Base-by-base conservation (phyloP, 1,140 invertebrate species). In the Tetramorium parvispinum region DNA sequence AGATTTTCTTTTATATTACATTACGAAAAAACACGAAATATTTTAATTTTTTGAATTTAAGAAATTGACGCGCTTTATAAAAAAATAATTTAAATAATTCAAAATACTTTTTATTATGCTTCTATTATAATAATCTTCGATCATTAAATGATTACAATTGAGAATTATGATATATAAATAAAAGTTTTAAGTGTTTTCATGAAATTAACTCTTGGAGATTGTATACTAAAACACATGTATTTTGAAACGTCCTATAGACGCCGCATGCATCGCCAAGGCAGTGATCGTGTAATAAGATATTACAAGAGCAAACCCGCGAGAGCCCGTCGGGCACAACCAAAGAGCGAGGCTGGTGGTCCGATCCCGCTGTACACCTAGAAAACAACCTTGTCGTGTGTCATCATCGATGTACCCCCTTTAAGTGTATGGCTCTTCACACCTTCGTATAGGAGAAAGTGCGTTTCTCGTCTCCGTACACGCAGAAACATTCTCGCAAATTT, bases 211-310 rank as follows among this genome's bases (percentile, higher is more conserved):
- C 13, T 46, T 46, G 4, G 63, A 65, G 32, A 65, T 65, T 43
- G n/a, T 21, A 66, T 6, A 37, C 8, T 51, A 21, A 70, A 37
- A 78, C 73, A 46, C 77, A n/a, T 65, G 1, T 70, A 37, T 57
- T 63, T 83, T 73, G 51, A 7, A 73, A 73, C 68, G 37, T 11
- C 68, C 68, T 83, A 21, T 83, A 83, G 11, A 71, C 73, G 27
- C 16, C n/a, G 75, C 75, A 82, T 86, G 51, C 68, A 83, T 32
- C 46, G 75, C 27, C 66, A 63, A 61, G 63, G 89, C 89, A 65
- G 85, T 85, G 90, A 91, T 91, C 90, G 90, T 89, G 87, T 91
- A 91, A 91, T 91, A 91, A 91, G 90, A 91, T 91, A 91, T 91
- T 91, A 87, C 87, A 70, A 91, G 89, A 88, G 85, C 89, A 88